A percentile compares a stretch with the other conserved stretches of the same genome.
Evolutionary conservation across 2,797 vertebrate species (phyloP).

Genomic region (Darevskia nairensis): DNA sequence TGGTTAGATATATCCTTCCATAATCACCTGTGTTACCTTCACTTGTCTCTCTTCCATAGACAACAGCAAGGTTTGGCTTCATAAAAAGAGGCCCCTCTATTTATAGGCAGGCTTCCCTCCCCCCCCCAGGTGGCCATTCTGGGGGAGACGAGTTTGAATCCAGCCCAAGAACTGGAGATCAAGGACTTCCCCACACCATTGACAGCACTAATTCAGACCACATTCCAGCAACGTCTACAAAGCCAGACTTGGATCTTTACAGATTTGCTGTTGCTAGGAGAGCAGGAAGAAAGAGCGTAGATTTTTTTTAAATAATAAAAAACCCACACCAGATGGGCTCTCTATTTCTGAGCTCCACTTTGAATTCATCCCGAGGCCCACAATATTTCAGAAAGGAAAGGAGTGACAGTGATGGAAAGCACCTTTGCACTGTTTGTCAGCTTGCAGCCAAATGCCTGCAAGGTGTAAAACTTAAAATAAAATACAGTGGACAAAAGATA

Average conservation of each 20-base stretch:
- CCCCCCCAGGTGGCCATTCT: background rate
- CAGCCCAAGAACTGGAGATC: constrained; percentile 50
- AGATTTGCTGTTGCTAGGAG: background rate
- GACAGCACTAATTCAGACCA: constrained; percentile 58
- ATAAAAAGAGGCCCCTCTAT: background rate
- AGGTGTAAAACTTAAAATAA: background rate
- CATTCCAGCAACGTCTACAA: background rate
- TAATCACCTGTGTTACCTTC: background rate
- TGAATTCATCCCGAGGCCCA: background rate
- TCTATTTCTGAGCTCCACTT: background rate
- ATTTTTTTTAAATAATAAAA: background rate
- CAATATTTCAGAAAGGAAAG: background rate
- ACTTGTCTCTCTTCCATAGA: background rate
- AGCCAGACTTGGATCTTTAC: background rate
- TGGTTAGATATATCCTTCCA: background rate
- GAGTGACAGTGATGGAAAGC: background rate
- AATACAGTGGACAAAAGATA: background rate
- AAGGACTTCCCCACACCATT: constrained; percentile 41
- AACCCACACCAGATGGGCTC: background rate
- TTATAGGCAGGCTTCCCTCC: background rate
- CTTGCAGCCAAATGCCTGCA: constrained; percentile 1
- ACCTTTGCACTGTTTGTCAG: background rate
- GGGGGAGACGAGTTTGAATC: constrained; percentile 47
- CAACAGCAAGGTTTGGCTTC: background rate
- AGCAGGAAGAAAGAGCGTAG: background rate